Percentiles rank a stretch among this genome's conserved stretches.
phyloP scores from a whole-genome alignment of 2,113 vertebrate genomes.

The Sylvia atricapilla region DNA sequence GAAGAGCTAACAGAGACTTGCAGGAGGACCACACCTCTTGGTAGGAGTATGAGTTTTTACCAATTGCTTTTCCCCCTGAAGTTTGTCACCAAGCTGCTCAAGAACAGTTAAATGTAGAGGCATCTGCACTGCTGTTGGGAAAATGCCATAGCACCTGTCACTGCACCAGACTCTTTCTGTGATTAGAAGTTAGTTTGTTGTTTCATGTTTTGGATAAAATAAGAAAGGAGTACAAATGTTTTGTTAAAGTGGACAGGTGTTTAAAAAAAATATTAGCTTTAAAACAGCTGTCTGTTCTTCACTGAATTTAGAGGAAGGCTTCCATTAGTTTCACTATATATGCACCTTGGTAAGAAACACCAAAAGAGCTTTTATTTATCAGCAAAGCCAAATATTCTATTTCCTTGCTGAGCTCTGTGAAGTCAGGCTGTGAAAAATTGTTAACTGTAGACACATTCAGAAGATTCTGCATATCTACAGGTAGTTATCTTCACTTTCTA shows the following conservation, averaged over 20 bases:
- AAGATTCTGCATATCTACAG: not conserved
- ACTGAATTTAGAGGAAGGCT: not conserved
- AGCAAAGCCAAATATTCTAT: not conserved
- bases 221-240: not conserved
- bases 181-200: not conserved
- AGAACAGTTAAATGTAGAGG: not conserved
- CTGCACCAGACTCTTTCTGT: not conserved
- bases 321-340: not conserved
- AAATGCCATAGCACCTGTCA: not conserved
- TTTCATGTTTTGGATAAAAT: not conserved
- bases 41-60: not conserved
- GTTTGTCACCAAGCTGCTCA: not conserved
- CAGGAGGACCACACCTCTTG: not conserved
- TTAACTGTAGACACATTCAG: not conserved
- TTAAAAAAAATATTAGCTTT: not conserved
- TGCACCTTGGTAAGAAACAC: not conserved
- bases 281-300: not conserved
- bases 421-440: not conserved
- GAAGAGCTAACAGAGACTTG: not conserved
- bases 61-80: not conserved
- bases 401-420: not conserved
- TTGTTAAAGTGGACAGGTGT: not conserved
- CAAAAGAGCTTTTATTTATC: not conserved
- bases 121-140: not conserved
- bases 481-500: not conserved